phyloP scores from a whole-genome alignment of 2,113 vertebrate species.

The Phaetusa simplex region DNA sequence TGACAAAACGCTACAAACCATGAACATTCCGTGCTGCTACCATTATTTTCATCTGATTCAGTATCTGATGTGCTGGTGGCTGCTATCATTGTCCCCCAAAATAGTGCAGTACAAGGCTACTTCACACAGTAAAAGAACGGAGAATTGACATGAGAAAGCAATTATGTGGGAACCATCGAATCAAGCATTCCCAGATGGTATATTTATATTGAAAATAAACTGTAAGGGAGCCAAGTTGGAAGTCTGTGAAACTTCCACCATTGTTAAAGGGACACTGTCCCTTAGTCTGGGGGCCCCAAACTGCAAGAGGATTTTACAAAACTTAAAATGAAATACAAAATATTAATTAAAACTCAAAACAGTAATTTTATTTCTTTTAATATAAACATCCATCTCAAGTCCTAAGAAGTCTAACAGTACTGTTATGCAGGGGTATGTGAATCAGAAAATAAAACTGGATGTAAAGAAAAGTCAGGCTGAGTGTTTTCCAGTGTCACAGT shows the following conservation, averaged over 20 bases:
- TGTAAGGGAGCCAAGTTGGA: conserved; percentile 52
- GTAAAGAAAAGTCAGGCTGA: neutral
- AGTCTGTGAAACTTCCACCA: conserved; percentile 48
- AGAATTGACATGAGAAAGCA: conserved; percentile 60
- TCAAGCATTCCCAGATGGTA: conserved; percentile 65
- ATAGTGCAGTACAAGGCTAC: neutral
- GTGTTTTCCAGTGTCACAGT: neutral
- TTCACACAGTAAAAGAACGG: conserved; percentile 19
- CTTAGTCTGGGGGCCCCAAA: neutral
- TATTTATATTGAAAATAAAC: conserved; percentile 60
- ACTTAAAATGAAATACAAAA: neutral
- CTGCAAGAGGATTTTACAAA: neutral
- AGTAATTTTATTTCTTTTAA: neutral
- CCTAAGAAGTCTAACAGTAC: neutral
- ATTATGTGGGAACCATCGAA: conserved; percentile 62
- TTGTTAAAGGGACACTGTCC: conserved; percentile 55
- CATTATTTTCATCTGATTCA: neutral
- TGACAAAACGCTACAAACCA: neutral
- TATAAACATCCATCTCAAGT: neutral
- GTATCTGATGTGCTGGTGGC: neutral
- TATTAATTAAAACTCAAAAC: neutral
- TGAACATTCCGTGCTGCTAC: neutral
- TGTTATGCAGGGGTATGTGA: neutral
- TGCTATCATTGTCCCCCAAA: neutral
- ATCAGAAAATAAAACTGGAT: neutral